Conservation (phyloP, 2,113 vertebrate species). For the Bubalus kerabau region DNA sequence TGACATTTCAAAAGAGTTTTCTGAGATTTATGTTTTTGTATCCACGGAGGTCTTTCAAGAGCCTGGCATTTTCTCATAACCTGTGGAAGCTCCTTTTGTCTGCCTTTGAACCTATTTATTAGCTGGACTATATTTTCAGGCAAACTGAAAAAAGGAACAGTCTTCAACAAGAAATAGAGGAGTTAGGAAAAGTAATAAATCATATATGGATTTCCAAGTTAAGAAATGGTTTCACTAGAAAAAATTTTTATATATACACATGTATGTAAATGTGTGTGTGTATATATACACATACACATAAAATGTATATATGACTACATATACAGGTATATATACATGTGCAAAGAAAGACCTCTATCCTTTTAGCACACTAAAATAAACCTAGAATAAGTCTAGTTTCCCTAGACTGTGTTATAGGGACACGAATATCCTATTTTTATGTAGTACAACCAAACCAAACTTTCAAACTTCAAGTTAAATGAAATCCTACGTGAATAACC, state of each 20-base stretch:
- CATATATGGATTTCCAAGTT: background rate
- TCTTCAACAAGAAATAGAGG: background rate
- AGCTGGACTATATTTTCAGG: slow-evolving; percentile 7
- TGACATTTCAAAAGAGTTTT: slow-evolving; percentile 68
- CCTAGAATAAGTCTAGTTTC: background rate
- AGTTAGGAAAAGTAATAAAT: slow-evolving; percentile 26
- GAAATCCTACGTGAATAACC: background rate
- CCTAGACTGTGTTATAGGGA: background rate
- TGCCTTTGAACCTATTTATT: slow-evolving; percentile 52
- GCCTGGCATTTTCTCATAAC: slow-evolving; percentile 49
- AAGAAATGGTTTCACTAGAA: background rate
- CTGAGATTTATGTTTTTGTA: slow-evolving; percentile 58
- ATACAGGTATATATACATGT: background rate
- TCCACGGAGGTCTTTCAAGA: slow-evolving; percentile 44
- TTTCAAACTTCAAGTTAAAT: background rate
- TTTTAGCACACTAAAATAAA: background rate
- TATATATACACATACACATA: accelerated
- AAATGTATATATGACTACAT: background rate
- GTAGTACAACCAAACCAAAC: background rate
- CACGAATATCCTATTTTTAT: background rate
- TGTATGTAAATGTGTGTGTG: background rate
- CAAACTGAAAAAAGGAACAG: background rate
- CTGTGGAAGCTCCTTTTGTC: slow-evolving; percentile 29
- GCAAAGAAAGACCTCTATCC: background rate
- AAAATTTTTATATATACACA: background rate